Evolutionary conservation across 2,888 invertebrate species (phyloP).

Genomic region (Aleiodes leptofemur): DNA sequence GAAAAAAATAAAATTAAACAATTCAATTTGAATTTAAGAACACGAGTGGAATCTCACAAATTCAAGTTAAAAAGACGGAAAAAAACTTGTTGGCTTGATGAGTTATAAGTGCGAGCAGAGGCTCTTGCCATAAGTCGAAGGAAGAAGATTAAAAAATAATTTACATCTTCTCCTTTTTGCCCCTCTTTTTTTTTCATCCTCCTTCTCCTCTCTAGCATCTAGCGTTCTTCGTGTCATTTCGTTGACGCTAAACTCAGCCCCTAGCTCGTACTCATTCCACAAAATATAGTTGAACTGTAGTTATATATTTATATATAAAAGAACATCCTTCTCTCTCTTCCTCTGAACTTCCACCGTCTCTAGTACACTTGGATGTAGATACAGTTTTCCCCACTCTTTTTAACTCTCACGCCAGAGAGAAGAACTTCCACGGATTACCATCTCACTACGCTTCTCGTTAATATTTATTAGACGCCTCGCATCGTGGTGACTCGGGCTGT

Average conservation of each 20-base stretch:
- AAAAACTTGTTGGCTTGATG: conserved; percentile 39
- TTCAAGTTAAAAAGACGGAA: background rate
- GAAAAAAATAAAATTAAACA: conserved; percentile 1
- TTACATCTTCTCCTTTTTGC: conserved; percentile 56
- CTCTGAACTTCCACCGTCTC: background rate
- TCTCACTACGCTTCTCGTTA: conserved; percentile 69
- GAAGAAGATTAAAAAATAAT: conserved; percentile 67
- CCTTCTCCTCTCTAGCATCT: background rate
- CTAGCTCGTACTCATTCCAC: conserved; percentile 24
- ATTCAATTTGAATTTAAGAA: conserved; percentile 9
- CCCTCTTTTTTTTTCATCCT: background rate
- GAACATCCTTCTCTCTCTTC: too few species aligned
- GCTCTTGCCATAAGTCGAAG: conserved; percentile 53
- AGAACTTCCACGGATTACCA: conserved; percentile 71
- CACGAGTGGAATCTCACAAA: conserved; percentile 7
- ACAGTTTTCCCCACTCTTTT: conserved; percentile 38
- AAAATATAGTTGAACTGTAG: background rate
- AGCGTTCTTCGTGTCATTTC: conserved; percentile 34
- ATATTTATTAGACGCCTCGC: conserved; percentile 70
- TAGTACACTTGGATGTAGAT: conserved; percentile 18
- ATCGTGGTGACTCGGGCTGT: conserved; percentile 54
- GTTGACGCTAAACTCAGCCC: conserved; percentile 45
- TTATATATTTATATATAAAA: conserved; percentile 27
- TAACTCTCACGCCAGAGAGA: conserved; percentile 55
- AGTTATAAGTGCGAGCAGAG: conserved; percentile 44